Base-by-base conservation (phyloP, 2,888 invertebrate species). In the Drosophila ezoana region DNA sequence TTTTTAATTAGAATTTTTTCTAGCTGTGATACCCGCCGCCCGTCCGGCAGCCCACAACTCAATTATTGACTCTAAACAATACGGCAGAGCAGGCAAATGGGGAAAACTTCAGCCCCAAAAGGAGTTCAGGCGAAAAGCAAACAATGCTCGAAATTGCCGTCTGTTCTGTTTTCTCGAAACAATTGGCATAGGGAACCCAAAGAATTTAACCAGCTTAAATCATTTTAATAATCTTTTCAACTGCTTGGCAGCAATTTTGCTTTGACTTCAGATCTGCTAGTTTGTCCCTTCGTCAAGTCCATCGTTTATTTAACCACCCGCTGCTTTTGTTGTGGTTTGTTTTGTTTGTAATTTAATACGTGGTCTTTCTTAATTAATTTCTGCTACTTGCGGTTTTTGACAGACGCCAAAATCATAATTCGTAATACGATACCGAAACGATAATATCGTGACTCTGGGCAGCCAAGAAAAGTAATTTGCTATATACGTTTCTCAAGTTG, bases 1-100 rank as follows among this genome's bases (percentile, higher is more conserved):
- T 87, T 87, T 87, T 85, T 86, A 87, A 86, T 86, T 85, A 87
- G 80, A 87, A 79, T 73, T 81, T 80, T 72, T 65, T 44, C 18
- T 48, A 40, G 28, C 28, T 28, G 28, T 28, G 28, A 8, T 8
- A 28, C 28, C 28, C 28, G 28, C 28, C 28, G 28, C 28, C 28
- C 28, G 28, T 8, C 28, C 8, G 28, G 8, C 28, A 28, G 28
- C 14, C 18, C 66, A 52, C 60, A 75, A 51, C 71, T 59, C 41
- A 70, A 64, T 68, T 85, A 83, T 85, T 83, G 83, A 73, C 70
- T 80, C 53, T 20, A 49, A 76, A 80, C 80, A 83, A 82, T 81
- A 23, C 47, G 51, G 41, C 54, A 67, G 48, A 75, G 52, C 64
- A 49, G 65, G 37, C 16, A 23, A 40, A 56, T 9, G 41, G 41